A percentile compares a stretch with the other conserved stretches of the same genome.
Evolutionary conservation across 2,888 invertebrate genomes (phyloP).

Genomic region (Tipula helvola): DNA sequence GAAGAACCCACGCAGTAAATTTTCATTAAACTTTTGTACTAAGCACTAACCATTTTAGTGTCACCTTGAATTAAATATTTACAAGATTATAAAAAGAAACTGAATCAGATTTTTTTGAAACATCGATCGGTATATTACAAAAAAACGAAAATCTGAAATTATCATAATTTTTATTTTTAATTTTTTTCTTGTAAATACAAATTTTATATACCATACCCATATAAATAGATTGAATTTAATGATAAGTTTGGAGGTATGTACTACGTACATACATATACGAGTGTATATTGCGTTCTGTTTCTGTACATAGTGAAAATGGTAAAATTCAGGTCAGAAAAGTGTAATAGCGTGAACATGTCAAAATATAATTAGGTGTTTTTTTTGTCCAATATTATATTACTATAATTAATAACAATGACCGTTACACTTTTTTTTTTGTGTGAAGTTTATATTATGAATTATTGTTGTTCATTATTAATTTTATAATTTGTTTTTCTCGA

Average conservation of each 20-base stretch:
- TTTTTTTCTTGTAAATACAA: not conserved
- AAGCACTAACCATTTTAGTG: too few relatives aligned
- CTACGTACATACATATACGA: too few relatives aligned
- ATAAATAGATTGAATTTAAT: not conserved
- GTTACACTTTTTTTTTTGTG: not conserved
- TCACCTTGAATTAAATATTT: too few relatives aligned
- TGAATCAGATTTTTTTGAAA: not conserved
- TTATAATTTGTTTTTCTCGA: not conserved
- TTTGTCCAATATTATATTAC: not conserved
- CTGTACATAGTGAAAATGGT: not conserved
- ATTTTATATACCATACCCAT: not conserved
- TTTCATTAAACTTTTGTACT: too few relatives aligned
- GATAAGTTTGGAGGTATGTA: not conserved
- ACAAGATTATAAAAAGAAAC: too few relatives aligned
- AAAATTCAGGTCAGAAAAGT: not conserved
- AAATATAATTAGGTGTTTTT: not conserved
- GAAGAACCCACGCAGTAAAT: too few relatives aligned
- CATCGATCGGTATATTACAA: too few relatives aligned
- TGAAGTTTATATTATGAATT: not conserved
- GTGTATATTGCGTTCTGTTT: not conserved
- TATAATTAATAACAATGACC: not conserved
- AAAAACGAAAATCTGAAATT: too few relatives aligned
- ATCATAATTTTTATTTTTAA: not conserved
- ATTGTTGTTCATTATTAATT: not conserved
- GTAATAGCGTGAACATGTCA: not conserved